Conservation (phyloP, 2,113 vertebrate species). For the Silurus asotus region DNA sequence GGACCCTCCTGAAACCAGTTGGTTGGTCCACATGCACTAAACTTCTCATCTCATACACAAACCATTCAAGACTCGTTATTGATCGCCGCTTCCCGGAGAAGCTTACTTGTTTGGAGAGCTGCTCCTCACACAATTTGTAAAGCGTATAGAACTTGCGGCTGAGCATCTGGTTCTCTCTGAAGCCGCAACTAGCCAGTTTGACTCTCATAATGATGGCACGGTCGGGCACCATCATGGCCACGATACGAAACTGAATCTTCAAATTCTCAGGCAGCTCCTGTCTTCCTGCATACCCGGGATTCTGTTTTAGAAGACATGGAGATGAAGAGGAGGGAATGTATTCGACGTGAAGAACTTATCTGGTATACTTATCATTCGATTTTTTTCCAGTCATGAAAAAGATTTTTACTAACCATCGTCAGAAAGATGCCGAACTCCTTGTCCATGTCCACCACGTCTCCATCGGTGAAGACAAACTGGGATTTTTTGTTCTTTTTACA, state of each 20-base stretch:
- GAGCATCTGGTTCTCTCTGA: constrained; percentile 86
- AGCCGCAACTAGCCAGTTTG: constrained; percentile 95
- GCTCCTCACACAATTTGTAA: constrained; percentile 94
- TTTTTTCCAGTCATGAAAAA: not conserved
- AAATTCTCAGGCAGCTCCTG: constrained; percentile 96
- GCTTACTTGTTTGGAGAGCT: constrained; percentile 94
- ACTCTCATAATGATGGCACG: constrained; percentile 95
- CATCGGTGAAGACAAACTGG: constrained; percentile 88
- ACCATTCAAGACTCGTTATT: no score
- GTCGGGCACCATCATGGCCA: constrained; percentile 98
- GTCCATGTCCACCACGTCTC: constrained; percentile 86
- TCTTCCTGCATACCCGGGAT: constrained; percentile 92
- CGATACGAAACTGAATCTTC: constrained; percentile 93
- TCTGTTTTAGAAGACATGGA: constrained; percentile 68
- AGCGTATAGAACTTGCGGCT: constrained; percentile 93
- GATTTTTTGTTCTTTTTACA: constrained; percentile 86
- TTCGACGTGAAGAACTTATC: no score
- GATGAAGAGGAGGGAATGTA: not conserved
- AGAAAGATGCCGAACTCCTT: constrained; percentile 91
- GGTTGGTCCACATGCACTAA: no score
- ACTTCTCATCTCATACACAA: no score
- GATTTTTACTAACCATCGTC: constrained; percentile 80
- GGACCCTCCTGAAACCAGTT: no score
- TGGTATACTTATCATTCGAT: no score
- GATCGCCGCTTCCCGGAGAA: not conserved